Percentiles rank a stretch among this genome's conserved stretches.
Conservation (phyloP, 2,888 invertebrate species). For the Drosophila buzzatii region DNA sequence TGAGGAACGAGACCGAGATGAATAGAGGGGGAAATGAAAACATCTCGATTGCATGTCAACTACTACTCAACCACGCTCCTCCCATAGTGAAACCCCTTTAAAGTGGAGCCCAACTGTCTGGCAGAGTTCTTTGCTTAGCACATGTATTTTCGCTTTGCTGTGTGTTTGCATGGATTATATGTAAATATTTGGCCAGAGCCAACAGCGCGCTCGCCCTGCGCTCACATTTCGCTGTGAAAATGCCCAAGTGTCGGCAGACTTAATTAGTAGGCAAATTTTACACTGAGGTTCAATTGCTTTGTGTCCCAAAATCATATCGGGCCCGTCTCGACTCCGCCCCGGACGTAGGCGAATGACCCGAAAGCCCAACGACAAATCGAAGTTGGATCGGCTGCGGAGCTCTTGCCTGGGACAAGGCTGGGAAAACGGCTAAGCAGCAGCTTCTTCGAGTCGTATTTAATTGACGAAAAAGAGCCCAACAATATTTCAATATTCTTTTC, state of each 20-base stretch:
- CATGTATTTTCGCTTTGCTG: slow-evolving; percentile 60
- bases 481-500: slow-evolving; percentile 32
- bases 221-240: slow-evolving; percentile 21
- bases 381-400: slow-evolving; percentile 40
- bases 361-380: slow-evolving; percentile 41
- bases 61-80: background rate
- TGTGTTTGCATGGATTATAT: slow-evolving; percentile 57
- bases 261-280: slow-evolving; percentile 70
- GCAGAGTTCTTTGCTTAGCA: slow-evolving; percentile 40
- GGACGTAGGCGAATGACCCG: slow-evolving; percentile 61
- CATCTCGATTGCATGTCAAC: slow-evolving; percentile 33
- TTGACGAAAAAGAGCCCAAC: slow-evolving; percentile 42
- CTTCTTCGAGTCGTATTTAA: slow-evolving; percentile 44
- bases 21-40: slow-evolving; percentile 10
- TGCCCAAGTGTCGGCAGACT: slow-evolving; percentile 19
- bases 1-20: background rate
- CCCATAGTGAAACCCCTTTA: background rate
- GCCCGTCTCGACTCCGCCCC: slow-evolving; percentile 13
- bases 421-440: slow-evolving; percentile 19
- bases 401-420: slow-evolving; percentile 57
- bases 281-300: slow-evolving; percentile 52
- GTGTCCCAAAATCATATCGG: slow-evolving; percentile 19
- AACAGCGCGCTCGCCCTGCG: slow-evolving; percentile 26
- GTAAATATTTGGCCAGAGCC: slow-evolving; percentile 61
- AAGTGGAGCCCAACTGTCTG: slow-evolving; percentile 50